A percentile compares a stretch with the other conserved stretches of the same genome.
Conservation (phyloP, 2,113 vertebrate genomes). For the Phyllostomus discolor region DNA sequence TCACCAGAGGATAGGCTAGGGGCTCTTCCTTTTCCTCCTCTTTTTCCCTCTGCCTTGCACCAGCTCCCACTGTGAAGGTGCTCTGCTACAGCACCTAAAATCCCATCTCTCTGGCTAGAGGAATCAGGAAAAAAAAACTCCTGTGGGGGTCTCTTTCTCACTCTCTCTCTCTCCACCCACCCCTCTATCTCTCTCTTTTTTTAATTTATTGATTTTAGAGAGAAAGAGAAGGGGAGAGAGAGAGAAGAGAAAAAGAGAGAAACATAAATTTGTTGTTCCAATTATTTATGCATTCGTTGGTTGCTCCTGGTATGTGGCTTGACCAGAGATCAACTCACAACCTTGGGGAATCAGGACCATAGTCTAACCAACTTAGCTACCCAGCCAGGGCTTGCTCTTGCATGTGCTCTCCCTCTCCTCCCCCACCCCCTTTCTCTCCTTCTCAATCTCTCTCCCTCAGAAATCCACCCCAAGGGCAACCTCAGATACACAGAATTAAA, state of each 20-base stretch:
- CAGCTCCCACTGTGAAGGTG: not conserved
- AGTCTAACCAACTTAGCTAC: not conserved
- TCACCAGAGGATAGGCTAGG: not conserved
- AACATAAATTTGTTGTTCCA: not conserved
- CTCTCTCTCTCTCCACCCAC: not conserved
- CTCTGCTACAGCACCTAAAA: not conserved
- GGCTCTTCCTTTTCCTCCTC: not conserved
- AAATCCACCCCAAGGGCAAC: not conserved
- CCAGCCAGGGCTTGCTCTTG: not conserved
- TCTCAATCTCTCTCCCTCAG: not conserved
- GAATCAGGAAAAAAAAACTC: not conserved
- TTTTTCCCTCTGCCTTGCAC: not conserved
- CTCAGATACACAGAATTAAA: not conserved
- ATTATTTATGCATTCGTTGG: not conserved
- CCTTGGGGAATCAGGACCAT: not conserved
- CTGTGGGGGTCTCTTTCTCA: no score
- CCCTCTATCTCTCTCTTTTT: not conserved
- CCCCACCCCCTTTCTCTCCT: rapidly evolving
- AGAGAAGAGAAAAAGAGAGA: not conserved
- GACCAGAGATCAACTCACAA: not conserved
- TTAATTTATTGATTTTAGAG: not conserved
- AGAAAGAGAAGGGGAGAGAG: not conserved
- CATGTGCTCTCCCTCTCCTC: not conserved
- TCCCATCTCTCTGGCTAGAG: not conserved
- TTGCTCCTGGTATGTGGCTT: not conserved